These are phyloP conservation scores for Cuculus canorus DNA, from an alignment of 2,797 vertebrate genomes.

Conservation along the genomic window DNA sequence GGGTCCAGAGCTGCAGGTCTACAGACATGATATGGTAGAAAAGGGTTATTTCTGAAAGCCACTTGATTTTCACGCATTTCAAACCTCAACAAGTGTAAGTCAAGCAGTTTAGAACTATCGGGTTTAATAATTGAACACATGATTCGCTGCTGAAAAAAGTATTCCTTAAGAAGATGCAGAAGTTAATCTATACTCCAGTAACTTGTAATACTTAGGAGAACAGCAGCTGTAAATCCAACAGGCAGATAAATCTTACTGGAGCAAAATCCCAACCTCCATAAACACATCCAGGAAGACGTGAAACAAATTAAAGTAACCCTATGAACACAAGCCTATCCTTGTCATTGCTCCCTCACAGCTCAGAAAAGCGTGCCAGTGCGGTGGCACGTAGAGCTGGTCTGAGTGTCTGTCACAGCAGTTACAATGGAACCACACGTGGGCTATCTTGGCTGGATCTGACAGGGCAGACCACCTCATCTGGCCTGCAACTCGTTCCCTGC, in stretches of 20 bases:
- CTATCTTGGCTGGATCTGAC: neutral
- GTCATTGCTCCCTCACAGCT: neutral
- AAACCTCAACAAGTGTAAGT: neutral
- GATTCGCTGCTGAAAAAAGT: neutral
- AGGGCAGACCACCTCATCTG: neutral
- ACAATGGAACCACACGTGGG: rapidly evolving
- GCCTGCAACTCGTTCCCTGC: neutral
- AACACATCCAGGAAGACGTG: neutral
- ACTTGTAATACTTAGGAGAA: neutral
- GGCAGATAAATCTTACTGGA: neutral
- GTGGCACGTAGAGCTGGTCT: neutral
- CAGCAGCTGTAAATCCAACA: neutral
- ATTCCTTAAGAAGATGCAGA: neutral
- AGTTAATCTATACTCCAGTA: neutral
- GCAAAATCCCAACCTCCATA: neutral
- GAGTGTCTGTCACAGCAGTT: neutral
- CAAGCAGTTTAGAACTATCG: neutral
- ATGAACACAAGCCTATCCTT: neutral
- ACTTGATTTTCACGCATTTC: neutral
- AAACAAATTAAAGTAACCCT: neutral
- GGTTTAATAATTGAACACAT: neutral
- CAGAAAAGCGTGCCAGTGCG: neutral
- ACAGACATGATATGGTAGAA: neutral
- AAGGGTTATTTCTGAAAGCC: neutral
- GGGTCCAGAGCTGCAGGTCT: neutral